Evolutionary conservation across 2,888 invertebrate species (phyloP), one percentile per base, ranked within the genome.

Genomic region (Hybos culiciformis): DNA sequence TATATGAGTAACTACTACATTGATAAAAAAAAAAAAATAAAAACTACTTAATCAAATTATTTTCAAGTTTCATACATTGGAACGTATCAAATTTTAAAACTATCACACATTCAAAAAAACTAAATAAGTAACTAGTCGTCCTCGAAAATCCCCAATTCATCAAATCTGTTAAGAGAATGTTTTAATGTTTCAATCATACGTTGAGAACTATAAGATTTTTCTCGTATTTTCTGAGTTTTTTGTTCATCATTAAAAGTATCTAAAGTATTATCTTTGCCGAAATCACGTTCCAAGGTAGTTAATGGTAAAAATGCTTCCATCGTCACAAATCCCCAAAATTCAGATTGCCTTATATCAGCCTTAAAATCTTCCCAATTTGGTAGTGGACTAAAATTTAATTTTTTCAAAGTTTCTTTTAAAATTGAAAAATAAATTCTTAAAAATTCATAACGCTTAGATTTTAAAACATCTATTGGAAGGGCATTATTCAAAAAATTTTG

Each of bases 401-500:
- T 36, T 18, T 48, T 43, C 31, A 53, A 40, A 3, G 53, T 51
- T 1, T 39, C 14, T 7, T 36, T 41, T 5, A 51, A 41, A 0
- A 46, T 36, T 1, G 20, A 40, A 37, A 47, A 50, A 39, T 51
- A 53, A 2, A 42, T 37, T 3, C 41, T 32, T 9, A 50, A 19
- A 0, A 51, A 38, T 12, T 41, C 32, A 20, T 48, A 46, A 0
- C 49, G 43, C 23, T 52, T 51, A 3, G 42, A 21, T 9, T 47
- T 43, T 1, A 53, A 37, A 0, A 51, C 34, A 21, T 46, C 46
- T 1, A 50, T 21, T 24, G 46, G 46, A 0, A 47, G 34, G n/a
- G 52, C 52, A 2, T 49, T 52, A n/a, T 49, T 46, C 3, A 53
- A 41, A 26, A 53, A 52, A 29, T 52, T 52, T 19, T 52, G 48